Base-by-base conservation (phyloP, 2,888 invertebrate species). In the Mechanitis mazaeus region DNA sequence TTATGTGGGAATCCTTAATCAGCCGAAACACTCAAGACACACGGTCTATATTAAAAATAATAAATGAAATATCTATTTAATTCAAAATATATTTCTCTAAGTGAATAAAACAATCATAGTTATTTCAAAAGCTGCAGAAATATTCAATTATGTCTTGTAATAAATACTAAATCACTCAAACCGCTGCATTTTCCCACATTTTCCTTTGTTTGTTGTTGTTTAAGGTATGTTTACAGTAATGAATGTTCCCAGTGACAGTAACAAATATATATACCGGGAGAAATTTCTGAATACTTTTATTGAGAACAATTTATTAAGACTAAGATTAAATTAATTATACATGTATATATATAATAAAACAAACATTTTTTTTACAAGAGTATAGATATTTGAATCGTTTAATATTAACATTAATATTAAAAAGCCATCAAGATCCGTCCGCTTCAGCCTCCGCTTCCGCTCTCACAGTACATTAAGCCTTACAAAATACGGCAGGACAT, bases 181-280 rank as follows among this genome's bases (percentile, higher is more conserved):
- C 64, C 62, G 62, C 60, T 64, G 64, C 57, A 56, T 55, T 56
- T 62, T 64, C 64, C 64, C 64, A 64, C 64, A 60, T 60, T 45
- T 50, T 47, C 56, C 55, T 45, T 64, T 64, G 60, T 64, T 64
- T 62, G 57, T 59, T 61, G 47, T 31, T 54, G 47, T 58, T 46
- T 54, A 35, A 28, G 46, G 31, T 20, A 6, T 31, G 61, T 38
- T 46, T 7, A 57, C 9, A 9, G n/a, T 54, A 53, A 55, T 3
- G 9, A 42, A 11, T 11, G 12, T 54, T 20, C 53, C 20, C 6
- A 46, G 56, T 31, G 55, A 56, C 11, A 55, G 59, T 38, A 55
- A 11, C 11, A 9, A 42, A 42, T 11, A 42, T 9, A 42, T 20
- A 20, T 20, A 20, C 20, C 20, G 20, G 20, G 20, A 20, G 20